phyloP scores from a whole-genome alignment of 2,113 vertebrate genomes.

The Phrynosoma blainvillii region DNA sequence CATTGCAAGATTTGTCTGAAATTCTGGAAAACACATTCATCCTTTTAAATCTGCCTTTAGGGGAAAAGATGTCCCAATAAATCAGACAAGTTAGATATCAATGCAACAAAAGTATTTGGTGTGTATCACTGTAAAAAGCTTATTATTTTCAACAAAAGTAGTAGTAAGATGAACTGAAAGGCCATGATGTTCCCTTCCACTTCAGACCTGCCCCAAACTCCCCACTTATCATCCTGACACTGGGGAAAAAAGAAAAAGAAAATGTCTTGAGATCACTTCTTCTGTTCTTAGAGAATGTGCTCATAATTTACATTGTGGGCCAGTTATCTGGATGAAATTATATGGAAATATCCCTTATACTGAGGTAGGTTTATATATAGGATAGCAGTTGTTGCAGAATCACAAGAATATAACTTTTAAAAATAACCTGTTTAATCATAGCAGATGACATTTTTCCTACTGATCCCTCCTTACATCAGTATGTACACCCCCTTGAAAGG shows the following conservation, averaged over 20 bases:
- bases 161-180: slow-evolving; percentile 16
- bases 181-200: slow-evolving; percentile 25
- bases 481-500: neutral
- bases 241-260: slow-evolving; percentile 32
- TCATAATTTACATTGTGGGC: slow-evolving; percentile 51
- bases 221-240: slow-evolving; percentile 29
- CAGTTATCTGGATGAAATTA: slow-evolving; percentile 63
- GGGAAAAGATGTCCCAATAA: neutral
- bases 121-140: neutral
- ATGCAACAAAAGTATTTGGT: neutral
- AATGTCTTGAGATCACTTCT: slow-evolving; percentile 63
- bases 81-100: neutral
- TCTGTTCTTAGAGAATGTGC: slow-evolving; percentile 61
- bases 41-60: neutral
- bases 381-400: slow-evolving; percentile 63
- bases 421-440: slow-evolving; percentile 54
- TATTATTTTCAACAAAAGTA: neutral
- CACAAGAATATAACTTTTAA: slow-evolving; percentile 59
- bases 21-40: neutral
- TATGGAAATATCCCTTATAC: slow-evolving; percentile 67
- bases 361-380: slow-evolving; percentile 57
- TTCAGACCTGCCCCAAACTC: slow-evolving; percentile 46
- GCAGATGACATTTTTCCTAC: neutral
- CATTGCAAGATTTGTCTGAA: neutral
- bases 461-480: slow-evolving; percentile 1